Evolutionary conservation across 2,797 vertebrate genomes (phyloP).

Genomic region (Halcyon badia): DNA sequence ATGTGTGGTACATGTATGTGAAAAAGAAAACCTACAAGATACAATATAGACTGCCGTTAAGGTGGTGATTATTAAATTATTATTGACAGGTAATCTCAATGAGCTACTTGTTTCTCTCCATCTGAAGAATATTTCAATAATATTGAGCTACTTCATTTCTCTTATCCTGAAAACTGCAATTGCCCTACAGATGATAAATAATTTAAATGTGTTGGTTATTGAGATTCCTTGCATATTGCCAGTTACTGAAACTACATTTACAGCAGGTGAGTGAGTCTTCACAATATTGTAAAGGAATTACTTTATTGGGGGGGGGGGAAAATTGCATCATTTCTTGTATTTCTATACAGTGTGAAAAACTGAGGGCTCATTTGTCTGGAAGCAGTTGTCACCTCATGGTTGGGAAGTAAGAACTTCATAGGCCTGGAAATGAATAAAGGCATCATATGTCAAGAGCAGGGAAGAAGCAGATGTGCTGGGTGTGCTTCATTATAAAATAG

Average conservation of each 20-base stretch:
- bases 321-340: not conserved
- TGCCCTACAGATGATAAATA: not conserved
- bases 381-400: not conserved
- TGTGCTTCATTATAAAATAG: not conserved
- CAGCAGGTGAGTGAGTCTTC: not conserved
- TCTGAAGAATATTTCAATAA: not conserved
- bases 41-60: not conserved
- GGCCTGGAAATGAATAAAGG: not conserved
- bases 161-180: not conserved
- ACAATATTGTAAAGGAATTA: not conserved
- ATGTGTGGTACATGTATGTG: rapidly evolving
- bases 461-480: not conserved
- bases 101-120: not conserved
- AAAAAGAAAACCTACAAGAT: not conserved
- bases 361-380: not conserved
- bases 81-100: not conserved
- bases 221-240: not conserved
- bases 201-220: not conserved
- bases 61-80: not conserved
- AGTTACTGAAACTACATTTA: not conserved
- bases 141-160: not conserved
- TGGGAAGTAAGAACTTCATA: not conserved
- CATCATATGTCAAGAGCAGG: not conserved
- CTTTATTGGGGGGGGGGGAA: not conserved
- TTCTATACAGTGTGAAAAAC: not conserved